These are phyloP conservation scores for Leptodactylus fallax DNA, from an alignment of 2,797 vertebrate species.

Conservation along the genomic window DNA sequence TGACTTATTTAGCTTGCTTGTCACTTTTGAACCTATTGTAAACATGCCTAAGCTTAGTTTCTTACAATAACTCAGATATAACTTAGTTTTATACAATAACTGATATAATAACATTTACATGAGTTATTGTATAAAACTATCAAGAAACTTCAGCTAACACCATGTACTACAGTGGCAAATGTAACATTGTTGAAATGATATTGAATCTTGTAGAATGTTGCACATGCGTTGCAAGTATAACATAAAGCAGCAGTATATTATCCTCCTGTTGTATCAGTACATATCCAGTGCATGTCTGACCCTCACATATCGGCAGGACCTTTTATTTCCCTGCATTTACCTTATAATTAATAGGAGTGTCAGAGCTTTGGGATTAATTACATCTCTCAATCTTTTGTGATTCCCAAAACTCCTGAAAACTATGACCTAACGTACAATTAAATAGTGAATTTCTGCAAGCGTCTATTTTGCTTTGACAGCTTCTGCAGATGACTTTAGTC, in stretches of 20 bases:
- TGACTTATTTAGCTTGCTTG: neutral
- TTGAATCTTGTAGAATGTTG: neutral
- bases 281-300: neutral
- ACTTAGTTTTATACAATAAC: no score
- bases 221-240: neutral
- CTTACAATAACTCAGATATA: neutral
- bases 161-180: neutral
- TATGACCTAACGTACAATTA: neutral
- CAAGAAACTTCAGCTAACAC: neutral
- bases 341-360: no score
- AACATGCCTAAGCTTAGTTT: no score
- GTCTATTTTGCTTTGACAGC: neutral
- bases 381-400: no score
- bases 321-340: no score
- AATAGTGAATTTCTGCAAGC: neutral
- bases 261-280: neutral
- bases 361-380: no score
- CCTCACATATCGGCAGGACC: neutral
- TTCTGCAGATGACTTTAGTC: neutral
- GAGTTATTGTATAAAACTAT: neutral
- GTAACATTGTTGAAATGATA: neutral
- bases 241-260: neutral
- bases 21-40: neutral
- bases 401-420: slow-evolving; percentile 36
- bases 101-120: neutral